phyloP scores from a whole-genome alignment of 2,797 vertebrate genomes.

The Acomys russatus region DNA sequence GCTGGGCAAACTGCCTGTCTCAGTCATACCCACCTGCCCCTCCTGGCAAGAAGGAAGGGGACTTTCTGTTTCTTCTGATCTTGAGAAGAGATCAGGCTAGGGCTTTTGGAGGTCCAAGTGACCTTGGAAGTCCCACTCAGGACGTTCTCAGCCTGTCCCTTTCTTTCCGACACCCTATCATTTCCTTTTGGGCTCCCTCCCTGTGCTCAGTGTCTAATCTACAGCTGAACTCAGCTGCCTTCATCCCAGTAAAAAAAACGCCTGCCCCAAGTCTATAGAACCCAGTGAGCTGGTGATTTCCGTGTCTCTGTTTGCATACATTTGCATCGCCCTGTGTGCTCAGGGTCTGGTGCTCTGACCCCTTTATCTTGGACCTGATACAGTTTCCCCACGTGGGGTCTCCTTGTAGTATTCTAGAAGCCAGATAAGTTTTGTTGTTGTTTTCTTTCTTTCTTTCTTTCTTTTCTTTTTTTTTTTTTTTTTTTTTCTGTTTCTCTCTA shows the following conservation, averaged over 20 bases:
- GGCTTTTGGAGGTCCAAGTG: not conserved
- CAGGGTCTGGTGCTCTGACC: conserved; percentile 40
- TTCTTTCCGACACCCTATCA: not conserved
- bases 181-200: not conserved
- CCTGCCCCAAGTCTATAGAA: not conserved
- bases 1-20: not conserved
- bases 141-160: not conserved
- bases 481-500: too few species aligned
- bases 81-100: not conserved
- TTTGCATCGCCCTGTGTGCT: not conserved
- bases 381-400: not conserved
- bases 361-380: not conserved
- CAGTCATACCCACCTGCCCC: too few species aligned
- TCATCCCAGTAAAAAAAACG: conserved; percentile 34
- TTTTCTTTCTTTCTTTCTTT: too few species aligned
- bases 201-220: conserved; percentile 44
- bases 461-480: too few species aligned
- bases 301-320: conserved; percentile 55
- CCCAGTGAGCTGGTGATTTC: not conserved
- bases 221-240: not conserved
- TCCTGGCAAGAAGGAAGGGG: not conserved
- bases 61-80: not conserved
- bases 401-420: conserved; percentile 37
- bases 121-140: not conserved
- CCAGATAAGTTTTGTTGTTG: not conserved